Conservation (phyloP, 2,888 invertebrate species). For the Cryptophagus acutangulus region DNA sequence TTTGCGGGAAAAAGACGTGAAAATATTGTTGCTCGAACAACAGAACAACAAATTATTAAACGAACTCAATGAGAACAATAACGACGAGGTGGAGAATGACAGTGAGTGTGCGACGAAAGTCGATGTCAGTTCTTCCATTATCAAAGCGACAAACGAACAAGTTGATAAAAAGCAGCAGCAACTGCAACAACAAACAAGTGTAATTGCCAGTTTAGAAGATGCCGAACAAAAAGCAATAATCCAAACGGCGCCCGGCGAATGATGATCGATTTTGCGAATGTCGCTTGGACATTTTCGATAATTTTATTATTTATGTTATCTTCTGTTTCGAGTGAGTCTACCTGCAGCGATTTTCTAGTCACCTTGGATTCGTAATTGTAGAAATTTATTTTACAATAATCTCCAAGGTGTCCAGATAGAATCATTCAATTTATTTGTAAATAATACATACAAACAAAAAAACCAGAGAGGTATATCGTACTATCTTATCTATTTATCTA, state of each 20-base stretch:
- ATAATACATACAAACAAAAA: too few species aligned
- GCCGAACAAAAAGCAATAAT: slow-evolving; percentile 28
- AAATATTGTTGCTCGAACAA: slow-evolving; percentile 39
- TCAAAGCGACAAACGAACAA: slow-evolving; percentile 16
- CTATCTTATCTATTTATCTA: too few species aligned
- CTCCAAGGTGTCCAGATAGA: too few species aligned
- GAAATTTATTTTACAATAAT: too few species aligned
- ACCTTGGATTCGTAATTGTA: too few species aligned
- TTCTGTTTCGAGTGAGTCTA: too few species aligned
- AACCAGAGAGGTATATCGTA: too few species aligned
- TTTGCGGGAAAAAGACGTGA: slow-evolving; percentile 38
- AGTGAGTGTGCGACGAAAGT: background rate
- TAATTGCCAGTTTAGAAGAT: slow-evolving; percentile 21
- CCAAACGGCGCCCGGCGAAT: slow-evolving; percentile 38
- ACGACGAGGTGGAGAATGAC: background rate
- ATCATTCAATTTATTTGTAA: too few species aligned
- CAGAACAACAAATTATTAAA: slow-evolving; percentile 33
- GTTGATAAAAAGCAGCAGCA: background rate
- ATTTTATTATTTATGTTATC: too few species aligned
- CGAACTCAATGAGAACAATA: slow-evolving; percentile 23
- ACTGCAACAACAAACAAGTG: slow-evolving; percentile 14
- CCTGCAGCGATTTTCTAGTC: too few species aligned
- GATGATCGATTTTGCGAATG: too few species aligned
- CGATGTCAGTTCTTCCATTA: slow-evolving; percentile 33
- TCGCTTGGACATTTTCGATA: too few species aligned